These are phyloP conservation scores for Gymnoscelis rufifasciata DNA, from an alignment of 2,888 invertebrate genomes.

Conservation along the genomic window DNA sequence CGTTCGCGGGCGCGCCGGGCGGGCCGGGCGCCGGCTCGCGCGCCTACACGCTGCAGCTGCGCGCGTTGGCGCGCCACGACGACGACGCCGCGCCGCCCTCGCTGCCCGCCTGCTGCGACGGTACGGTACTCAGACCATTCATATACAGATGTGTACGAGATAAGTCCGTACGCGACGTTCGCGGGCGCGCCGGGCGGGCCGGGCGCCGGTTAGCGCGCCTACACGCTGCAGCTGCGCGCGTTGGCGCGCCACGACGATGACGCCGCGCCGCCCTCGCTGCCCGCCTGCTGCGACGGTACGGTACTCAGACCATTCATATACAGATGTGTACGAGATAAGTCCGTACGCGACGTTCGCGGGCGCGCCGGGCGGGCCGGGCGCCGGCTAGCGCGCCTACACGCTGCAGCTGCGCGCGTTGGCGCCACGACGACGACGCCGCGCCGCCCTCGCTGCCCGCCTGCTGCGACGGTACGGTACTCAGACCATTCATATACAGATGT, in stretches of 20 bases:
- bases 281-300: slow-evolving; percentile 61
- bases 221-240: slow-evolving; percentile 68
- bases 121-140: too few species aligned
- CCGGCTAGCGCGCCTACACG: slow-evolving; percentile 67
- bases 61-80: slow-evolving; percentile 69
- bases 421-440: slow-evolving; percentile 71
- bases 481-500: too few species aligned
- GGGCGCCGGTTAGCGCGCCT: slow-evolving; percentile 55
- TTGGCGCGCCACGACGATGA: slow-evolving; percentile 72
- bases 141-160: slow-evolving; percentile 1
- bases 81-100: slow-evolving; percentile 71
- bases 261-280: slow-evolving; percentile 62
- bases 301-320: too few species aligned
- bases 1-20: slow-evolving; percentile 2
- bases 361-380: slow-evolving; percentile 25
- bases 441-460: slow-evolving; percentile 57
- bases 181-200: slow-evolving; percentile 8
- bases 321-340: slow-evolving; percentile 84
- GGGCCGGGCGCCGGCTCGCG: slow-evolving; percentile 45
- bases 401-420: slow-evolving; percentile 68
- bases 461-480: slow-evolving; percentile 54
- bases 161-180: slow-evolving; percentile 4
- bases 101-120: slow-evolving; percentile 59
- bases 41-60: slow-evolving; percentile 68
- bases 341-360: slow-evolving; percentile 84